These are phyloP conservation scores for Corapipo altera DNA, from an alignment of 2,113 vertebrate species.

Conservation along the genomic window DNA sequence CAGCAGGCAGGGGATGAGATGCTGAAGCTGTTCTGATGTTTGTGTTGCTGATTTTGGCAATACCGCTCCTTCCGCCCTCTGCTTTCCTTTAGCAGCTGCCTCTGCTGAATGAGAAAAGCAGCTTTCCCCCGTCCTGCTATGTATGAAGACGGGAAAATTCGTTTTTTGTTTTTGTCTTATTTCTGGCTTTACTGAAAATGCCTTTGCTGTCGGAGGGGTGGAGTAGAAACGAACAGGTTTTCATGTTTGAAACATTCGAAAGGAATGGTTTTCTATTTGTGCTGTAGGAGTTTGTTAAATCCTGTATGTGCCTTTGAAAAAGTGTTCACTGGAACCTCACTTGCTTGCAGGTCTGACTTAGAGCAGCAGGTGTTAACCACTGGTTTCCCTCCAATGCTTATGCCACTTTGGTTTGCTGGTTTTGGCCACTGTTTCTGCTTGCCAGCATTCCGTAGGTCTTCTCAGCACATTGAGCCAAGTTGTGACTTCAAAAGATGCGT, in stretches of 20 bases:
- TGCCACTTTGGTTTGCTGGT: not conserved
- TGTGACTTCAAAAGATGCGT: not conserved
- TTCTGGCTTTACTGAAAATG: not conserved
- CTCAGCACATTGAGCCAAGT: not conserved
- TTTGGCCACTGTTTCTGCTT: not conserved
- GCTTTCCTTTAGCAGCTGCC: not conserved
- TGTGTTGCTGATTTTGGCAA: not conserved
- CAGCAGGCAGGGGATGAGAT: not conserved
- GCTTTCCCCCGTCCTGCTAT: not conserved
- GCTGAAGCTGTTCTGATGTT: not conserved
- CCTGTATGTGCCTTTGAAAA: not conserved
- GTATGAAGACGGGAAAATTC: not conserved
- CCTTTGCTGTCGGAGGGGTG: not conserved
- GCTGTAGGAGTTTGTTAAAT: not conserved
- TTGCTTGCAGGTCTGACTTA: not conserved
- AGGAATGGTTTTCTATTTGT: not conserved
- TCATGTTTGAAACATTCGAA: not conserved
- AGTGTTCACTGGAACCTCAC: not conserved
- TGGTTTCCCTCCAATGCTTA: rapidly evolving
- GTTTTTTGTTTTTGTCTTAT: not conserved
- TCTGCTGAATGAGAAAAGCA: not conserved
- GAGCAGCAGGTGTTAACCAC: not conserved
- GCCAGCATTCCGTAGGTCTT: not conserved
- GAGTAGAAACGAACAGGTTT: not conserved
- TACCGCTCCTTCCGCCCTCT: not conserved